Percentiles rank a stretch among this genome's conserved stretches.
These are phyloP conservation scores for Ceyx melanurus DNA, from an alignment of 2,113 vertebrate species.

Conservation along the genomic window DNA sequence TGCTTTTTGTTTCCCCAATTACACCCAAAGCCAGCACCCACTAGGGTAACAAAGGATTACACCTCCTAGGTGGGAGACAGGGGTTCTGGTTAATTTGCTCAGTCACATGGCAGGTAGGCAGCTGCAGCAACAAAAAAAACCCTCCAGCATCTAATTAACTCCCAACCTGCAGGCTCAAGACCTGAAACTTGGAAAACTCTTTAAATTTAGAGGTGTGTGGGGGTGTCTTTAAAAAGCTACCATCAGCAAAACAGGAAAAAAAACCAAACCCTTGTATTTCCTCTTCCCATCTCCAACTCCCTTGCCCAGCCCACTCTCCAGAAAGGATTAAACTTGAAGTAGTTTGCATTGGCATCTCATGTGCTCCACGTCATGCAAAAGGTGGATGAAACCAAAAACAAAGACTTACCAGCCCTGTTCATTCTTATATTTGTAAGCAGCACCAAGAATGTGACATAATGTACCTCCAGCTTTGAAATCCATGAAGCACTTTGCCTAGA, in stretches of 20 bases:
- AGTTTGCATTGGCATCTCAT: neutral
- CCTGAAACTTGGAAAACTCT: neutral
- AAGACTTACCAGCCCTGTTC: slow-evolving; percentile 96
- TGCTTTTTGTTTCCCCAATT: fast-evolving
- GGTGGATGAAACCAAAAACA: neutral
- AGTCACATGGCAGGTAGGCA: neutral
- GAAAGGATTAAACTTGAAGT: neutral
- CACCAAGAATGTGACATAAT: slow-evolving; percentile 95
- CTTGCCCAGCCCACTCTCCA: neutral
- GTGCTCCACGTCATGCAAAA: slow-evolving; percentile 32
- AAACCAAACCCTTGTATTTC: neutral
- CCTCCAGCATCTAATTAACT: neutral
- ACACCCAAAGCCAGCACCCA: neutral
- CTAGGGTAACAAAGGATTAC: neutral
- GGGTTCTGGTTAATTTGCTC: fast-evolving
- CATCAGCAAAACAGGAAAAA: neutral
- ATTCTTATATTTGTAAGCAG: slow-evolving; percentile 97
- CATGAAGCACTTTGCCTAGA: slow-evolving; percentile 95
- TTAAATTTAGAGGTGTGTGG: neutral
- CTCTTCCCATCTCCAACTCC: slow-evolving; percentile 50
- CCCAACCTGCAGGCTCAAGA: neutral
- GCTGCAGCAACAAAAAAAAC: neutral
- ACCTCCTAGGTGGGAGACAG: neutral
- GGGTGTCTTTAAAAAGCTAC: neutral
- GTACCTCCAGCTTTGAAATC: slow-evolving; percentile 97